Percentiles rank a stretch among this genome's conserved stretches.
These are phyloP conservation scores for Acipenser transmontanus DNA, from an alignment of 2,797 vertebrate species.

Conservation along the genomic window DNA sequence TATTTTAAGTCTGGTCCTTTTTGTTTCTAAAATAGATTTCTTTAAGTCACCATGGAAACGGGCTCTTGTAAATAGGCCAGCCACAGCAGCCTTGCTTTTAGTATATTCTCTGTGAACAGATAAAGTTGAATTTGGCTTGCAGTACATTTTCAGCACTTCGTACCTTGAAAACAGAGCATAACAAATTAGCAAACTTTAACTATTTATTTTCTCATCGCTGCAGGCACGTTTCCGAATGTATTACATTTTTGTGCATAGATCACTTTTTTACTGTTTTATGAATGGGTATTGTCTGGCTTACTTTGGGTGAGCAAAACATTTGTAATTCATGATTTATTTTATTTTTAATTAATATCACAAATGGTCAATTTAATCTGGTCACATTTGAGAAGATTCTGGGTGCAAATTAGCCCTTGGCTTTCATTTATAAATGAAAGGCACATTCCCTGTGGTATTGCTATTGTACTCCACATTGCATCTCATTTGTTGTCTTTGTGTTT, in stretches of 20 bases:
- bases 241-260: neutral
- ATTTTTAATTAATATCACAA: neutral
- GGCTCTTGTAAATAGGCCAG: constrained; percentile 1
- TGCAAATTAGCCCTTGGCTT: neutral
- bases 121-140: neutral
- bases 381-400: neutral
- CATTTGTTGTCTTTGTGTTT: neutral
- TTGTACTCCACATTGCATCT: neutral
- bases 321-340: neutral
- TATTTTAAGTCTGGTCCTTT: neutral
- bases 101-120: no score
- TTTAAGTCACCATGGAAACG: constrained; percentile 15
- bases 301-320: no score
- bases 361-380: no score
- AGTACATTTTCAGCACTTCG: neutral
- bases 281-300: neutral
- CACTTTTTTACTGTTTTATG: neutral
- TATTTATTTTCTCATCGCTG: neutral
- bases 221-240: neutral
- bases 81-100: no score
- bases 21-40: constrained; percentile 10
- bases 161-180: constrained; percentile 4
- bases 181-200: constrained; percentile 1
- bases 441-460: neutral
- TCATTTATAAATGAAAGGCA: neutral